Evolutionary conservation across 1,140 invertebrate genomes (phyloP).

Genomic region (Bombus affinis): DNA sequence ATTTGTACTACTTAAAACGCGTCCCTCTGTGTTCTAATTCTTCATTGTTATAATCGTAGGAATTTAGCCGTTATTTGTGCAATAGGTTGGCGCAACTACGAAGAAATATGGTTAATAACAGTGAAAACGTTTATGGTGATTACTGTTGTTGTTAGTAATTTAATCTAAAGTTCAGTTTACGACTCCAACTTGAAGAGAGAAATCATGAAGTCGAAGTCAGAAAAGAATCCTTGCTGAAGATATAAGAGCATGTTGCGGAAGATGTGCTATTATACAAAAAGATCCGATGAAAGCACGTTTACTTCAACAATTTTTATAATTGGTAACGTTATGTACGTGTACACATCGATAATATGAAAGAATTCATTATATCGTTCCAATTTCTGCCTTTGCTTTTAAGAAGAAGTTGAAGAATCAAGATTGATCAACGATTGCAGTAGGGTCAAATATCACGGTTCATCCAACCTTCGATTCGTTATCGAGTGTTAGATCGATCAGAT

Average conservation of each 20-base stretch:
- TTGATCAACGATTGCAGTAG: background rate
- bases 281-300: background rate
- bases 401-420: background rate
- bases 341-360: no score
- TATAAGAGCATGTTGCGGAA: background rate
- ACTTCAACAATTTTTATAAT: background rate
- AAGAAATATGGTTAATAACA: background rate
- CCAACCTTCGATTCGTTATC: constrained; percentile 17
- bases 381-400: background rate
- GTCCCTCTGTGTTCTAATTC: no score
- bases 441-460: background rate
- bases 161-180: constrained; percentile 4
- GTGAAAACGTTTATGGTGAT: background rate
- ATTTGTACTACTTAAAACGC: constrained; percentile 18
- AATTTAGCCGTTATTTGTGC: background rate
- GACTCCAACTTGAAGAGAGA: no score
- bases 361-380: background rate
- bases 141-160: background rate
- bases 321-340: no score
- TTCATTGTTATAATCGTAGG: constrained; percentile 13
- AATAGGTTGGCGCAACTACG: background rate
- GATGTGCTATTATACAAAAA: background rate
- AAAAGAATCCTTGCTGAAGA: background rate
- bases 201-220: background rate
- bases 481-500: background rate